A percentile compares a stretch with the other conserved stretches of the same genome.
These are phyloP conservation scores for Teleogryllus oceanicus DNA, from an alignment of 2,888 invertebrate genomes.

Conservation along the genomic window DNA sequence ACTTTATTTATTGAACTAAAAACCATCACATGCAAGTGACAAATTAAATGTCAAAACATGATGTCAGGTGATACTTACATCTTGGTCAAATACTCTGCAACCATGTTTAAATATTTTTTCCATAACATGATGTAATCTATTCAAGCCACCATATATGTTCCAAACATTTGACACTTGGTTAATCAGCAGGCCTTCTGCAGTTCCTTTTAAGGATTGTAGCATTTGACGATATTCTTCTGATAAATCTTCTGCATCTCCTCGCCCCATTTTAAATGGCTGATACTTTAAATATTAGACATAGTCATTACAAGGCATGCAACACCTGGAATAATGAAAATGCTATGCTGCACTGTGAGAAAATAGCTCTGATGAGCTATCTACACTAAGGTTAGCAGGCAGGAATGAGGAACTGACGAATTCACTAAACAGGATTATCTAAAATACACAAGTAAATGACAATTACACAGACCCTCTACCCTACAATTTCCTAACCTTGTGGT, in stretches of 20 bases:
- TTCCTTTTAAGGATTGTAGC: constrained; percentile 53
- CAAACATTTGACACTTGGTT: constrained; percentile 58
- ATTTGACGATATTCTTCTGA: constrained; percentile 43
- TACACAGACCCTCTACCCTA: background rate
- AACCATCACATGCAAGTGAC: too few relatives aligned
- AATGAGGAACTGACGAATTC: background rate
- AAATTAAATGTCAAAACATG: too few relatives aligned
- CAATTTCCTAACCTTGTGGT: background rate
- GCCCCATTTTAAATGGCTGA: background rate
- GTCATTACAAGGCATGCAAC: background rate
- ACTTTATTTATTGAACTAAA: too few relatives aligned
- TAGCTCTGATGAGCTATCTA: background rate
- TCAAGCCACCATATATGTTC: constrained; percentile 58
- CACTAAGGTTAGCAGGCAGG: background rate
- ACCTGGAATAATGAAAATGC: constrained; percentile 18
- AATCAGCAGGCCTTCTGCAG: constrained; percentile 56
- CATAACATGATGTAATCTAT: constrained; percentile 53
- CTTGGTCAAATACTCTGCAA: constrained; percentile 47
- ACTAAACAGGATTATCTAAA: background rate
- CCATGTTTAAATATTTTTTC: constrained; percentile 59
- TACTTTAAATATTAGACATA: background rate
- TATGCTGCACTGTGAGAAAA: constrained; percentile 7
- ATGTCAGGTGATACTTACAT: constrained; percentile 29
- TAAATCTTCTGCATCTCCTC: constrained; percentile 21
- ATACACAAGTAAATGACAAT: background rate